Evolutionary conservation across 2,797 vertebrate species (phyloP), one percentile per base, ranked within the genome.

Genomic region (Gorsachius magnificus): DNA sequence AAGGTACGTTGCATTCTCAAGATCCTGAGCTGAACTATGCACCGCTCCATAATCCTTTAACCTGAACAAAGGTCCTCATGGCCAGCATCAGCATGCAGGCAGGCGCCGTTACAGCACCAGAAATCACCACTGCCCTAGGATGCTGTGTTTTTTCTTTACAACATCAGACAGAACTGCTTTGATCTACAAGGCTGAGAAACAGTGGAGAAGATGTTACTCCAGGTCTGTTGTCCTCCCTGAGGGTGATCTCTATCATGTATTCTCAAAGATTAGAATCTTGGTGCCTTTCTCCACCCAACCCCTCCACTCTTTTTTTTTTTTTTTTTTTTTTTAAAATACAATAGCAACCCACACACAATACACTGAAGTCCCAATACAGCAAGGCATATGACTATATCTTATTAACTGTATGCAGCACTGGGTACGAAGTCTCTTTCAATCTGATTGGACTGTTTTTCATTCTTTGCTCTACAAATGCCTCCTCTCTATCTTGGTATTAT

Each of bases 51-150:
- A 72, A 90, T 20, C 54, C 38, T 43, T 90, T 68, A 33, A 57
- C 38, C 58, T 72, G 29, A 79, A 60, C 36, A 24, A 78, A 92
- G n/a, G 21, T 64, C 22, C 57, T 75, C 12, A 1, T 8, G 33
- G 70, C 18, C 11, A 4, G n/a, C 11, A 8, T 14, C 72, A 60
- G 35, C 61, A 24, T 0, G 0, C 28, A 64, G 54, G 13, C 54
- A 56, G 38, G 10, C 7, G 6, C 33, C 50, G 25, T 24, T 18
- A 19, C 14, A 82, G 58, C 35, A 41, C 54, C 51, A 66, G 35
- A 36, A 18, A 63, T 18, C 72, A 25, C 9, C 72, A 11, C 65
- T 16, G 20, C 51, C 17, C 18, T 9, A 26, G 45, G 28, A 86
- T 24, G 6, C 18, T 25, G 3, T 2, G 3, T 8, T 51, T 31